These are phyloP conservation scores for Thunnus maccoyii DNA, from an alignment of 2,113 vertebrate genomes.

Conservation along the genomic window DNA sequence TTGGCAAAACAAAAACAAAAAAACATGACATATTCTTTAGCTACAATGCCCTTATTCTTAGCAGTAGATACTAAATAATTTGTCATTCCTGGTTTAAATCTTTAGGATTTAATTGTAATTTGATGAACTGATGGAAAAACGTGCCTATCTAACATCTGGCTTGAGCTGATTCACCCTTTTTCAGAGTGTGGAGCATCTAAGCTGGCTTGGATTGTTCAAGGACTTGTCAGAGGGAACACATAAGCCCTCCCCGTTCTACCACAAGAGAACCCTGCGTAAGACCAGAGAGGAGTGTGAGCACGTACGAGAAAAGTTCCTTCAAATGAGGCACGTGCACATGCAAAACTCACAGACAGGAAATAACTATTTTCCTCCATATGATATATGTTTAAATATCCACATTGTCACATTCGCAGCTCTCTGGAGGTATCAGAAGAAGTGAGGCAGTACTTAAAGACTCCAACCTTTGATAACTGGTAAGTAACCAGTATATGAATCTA, in stretches of 20 bases:
- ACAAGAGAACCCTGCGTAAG: conserved; percentile 83
- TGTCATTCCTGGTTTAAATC: background rate
- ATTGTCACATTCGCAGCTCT: conserved; percentile 69
- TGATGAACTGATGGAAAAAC: background rate
- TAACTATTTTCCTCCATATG: too few species aligned
- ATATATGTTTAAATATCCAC: background rate
- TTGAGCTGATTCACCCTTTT: background rate
- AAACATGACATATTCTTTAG: too few species aligned
- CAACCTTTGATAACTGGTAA: conserved; percentile 88
- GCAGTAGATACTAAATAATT: too few species aligned
- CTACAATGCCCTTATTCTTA: too few species aligned
- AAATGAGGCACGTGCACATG: conserved; percentile 80
- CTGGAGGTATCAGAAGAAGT: conserved; percentile 86
- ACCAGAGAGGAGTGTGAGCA: conserved; percentile 85
- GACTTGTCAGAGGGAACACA: conserved; percentile 82
- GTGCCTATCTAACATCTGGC: background rate
- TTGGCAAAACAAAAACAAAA: too few species aligned
- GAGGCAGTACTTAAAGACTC: conserved; percentile 86
- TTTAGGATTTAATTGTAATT: background rate
- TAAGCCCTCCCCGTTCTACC: conserved; percentile 86
- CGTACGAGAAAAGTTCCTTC: conserved; percentile 83
- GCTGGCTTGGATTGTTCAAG: conserved; percentile 88
- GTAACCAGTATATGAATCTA: conserved; percentile 15
- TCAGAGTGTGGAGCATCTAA: conserved; percentile 87
- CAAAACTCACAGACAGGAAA: background rate